Evolutionary conservation across 2,888 invertebrate genomes (phyloP).

Genomic region (Allophyes oxyacanthae): DNA sequence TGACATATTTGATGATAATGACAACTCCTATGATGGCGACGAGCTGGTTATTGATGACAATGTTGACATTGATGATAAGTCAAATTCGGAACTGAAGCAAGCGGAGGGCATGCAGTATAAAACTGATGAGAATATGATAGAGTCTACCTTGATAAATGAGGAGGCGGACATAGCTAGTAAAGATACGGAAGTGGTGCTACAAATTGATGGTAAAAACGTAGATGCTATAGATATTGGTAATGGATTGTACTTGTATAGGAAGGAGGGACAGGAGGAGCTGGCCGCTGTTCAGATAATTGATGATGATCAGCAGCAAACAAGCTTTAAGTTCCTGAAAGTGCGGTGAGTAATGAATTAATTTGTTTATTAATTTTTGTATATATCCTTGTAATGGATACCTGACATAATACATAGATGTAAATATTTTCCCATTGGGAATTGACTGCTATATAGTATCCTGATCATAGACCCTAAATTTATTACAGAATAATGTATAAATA

Average conservation of each 20-base stretch:
- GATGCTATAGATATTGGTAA: conserved; percentile 87
- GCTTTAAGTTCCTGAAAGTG: conserved; percentile 86
- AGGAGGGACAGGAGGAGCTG: conserved; percentile 80
- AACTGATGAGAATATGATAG: conserved; percentile 61
- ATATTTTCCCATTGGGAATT: too few species aligned
- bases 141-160: conserved; percentile 61
- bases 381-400: too few species aligned
- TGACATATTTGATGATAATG: conserved; percentile 86
- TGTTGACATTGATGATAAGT: conserved; percentile 75
- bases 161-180: conserved; percentile 72
- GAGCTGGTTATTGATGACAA: conserved; percentile 87
- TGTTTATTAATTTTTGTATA: too few species aligned
- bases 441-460: too few species aligned
- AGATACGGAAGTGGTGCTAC: conserved; percentile 82
- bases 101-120: conserved; percentile 60
- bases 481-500: too few species aligned
- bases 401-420: too few species aligned
- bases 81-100: conserved; percentile 63
- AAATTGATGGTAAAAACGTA: conserved; percentile 85
- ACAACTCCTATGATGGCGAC: conserved; percentile 86
- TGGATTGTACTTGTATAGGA: conserved; percentile 84
- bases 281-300: conserved; percentile 84
- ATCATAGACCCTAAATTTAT: too few species aligned
- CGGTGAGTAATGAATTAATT: conserved; percentile 70
- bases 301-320: conserved; percentile 77